Base-by-base conservation (phyloP, 2,113 vertebrate species). In the Sminthopsis crassicaudata region DNA sequence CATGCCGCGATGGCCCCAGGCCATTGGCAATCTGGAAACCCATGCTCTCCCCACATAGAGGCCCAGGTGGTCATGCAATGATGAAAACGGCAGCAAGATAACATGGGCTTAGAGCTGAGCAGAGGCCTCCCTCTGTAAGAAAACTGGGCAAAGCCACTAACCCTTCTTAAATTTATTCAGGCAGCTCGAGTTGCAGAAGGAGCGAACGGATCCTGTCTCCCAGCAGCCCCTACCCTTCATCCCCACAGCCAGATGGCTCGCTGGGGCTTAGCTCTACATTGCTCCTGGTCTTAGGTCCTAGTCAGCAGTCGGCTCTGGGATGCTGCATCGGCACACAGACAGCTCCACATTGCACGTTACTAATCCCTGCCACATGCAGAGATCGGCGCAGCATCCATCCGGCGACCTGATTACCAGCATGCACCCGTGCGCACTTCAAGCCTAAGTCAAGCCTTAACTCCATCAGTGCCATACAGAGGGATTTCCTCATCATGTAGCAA, bases 151-250 rank as follows among this genome's bases (percentile, higher is more conserved):
- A 96, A 93, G 97, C 98, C 99, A 99, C 99, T 99, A 98, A 99
- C 99, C 99, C 99, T 99, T 99, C 98, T 98, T 99, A 97, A 99
- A 98, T 98, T 99, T 99, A 99, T 98, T 99, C 98, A 99, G 99
- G 97, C 99, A 99, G 99, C 99, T 98, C 2, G 99, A 99, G 98
- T 99, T 99, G 99, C 99, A 99, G 99, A 99, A 99, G 98, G 99
- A 99, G 95, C 99, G 99, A 94, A 99, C 98, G 91, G 99, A 98
- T 98, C 99, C 99, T 0, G 99, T 95, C 98, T 99, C 99, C 99
- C 99, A 99, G 99, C 99, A 99, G 98, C 99, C 98, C 98, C 99
- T 99, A 97, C 99, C 99, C 99, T 99, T 99, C 99, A 99, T 99
- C 97, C 99, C 99, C 98, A 98, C 98, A 93, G 98, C 97, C 27